A percentile compares a stretch with the other conserved stretches of the same genome.
Evolutionary conservation across 2,888 invertebrate genomes (phyloP).

Genomic region (Erebia ligea): DNA sequence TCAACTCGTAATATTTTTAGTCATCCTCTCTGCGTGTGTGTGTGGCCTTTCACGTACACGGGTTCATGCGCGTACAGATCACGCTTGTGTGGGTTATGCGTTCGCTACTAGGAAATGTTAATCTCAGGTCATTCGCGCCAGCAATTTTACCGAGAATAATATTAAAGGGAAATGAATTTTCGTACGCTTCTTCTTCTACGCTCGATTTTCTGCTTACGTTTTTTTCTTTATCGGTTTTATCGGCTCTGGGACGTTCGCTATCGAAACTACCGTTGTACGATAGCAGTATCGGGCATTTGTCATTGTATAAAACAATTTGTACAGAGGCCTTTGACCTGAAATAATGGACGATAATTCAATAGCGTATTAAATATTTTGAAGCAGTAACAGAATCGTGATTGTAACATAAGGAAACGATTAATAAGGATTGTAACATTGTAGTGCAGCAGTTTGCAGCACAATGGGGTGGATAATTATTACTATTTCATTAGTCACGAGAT

Average conservation of each 20-base stretch:
- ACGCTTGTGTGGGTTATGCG: slow-evolving; percentile 46
- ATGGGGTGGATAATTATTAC: slow-evolving; percentile 61
- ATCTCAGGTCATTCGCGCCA: slow-evolving; percentile 66
- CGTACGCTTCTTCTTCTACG: slow-evolving; percentile 25
- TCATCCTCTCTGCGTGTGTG: slow-evolving; percentile 65
- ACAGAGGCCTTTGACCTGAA: slow-evolving; percentile 41
- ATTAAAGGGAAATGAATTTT: slow-evolving; percentile 44
- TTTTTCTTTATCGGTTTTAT: slow-evolving; percentile 21
- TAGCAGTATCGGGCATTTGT: slow-evolving; percentile 25
- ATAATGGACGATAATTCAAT: slow-evolving; percentile 39
- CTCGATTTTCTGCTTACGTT: slow-evolving; percentile 28
- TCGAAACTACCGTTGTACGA: slow-evolving; percentile 23
- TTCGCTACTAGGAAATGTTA: slow-evolving; percentile 67
- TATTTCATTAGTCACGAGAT: slow-evolving; percentile 59
- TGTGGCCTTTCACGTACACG: slow-evolving; percentile 61
- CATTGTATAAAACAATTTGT: slow-evolving; percentile 36
- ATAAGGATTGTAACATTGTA: slow-evolving; percentile 64
- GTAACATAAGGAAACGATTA: slow-evolving; percentile 49
- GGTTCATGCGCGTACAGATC: slow-evolving; percentile 43
- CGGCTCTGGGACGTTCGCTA: slow-evolving; percentile 12
- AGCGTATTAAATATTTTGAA: slow-evolving; percentile 43
- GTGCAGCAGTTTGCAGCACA: slow-evolving; percentile 62
- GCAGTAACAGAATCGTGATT: slow-evolving; percentile 41
- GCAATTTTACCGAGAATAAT: slow-evolving; percentile 48
- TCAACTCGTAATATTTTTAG: slow-evolving; percentile 82